A percentile compares a stretch with the other conserved stretches of the same genome.
Evolutionary conservation across 2,797 vertebrate species (phyloP).

Genomic region (Acanthopagrus latus): DNA sequence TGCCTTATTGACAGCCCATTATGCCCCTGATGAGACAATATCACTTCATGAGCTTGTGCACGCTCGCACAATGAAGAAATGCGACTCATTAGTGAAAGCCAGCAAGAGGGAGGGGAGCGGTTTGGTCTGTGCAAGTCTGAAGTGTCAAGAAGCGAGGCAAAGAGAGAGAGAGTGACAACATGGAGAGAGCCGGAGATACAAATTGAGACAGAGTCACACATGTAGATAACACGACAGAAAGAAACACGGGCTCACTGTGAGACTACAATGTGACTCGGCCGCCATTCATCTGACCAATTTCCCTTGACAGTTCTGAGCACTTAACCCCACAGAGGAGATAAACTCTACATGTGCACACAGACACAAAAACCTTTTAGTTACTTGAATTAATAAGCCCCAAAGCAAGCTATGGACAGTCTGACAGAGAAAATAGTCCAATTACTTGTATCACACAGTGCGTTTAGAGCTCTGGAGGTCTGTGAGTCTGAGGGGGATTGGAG

Average conservation of each 20-base stretch:
- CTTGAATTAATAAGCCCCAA: conserved; percentile 77
- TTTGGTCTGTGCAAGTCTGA: conserved; percentile 21
- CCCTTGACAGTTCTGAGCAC: conserved; percentile 70
- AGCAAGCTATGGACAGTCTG: conserved; percentile 56
- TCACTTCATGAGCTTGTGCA: conserved; percentile 56
- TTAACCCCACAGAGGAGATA: conserved; percentile 77
- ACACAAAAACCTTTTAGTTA: conserved; percentile 65
- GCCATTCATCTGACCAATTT: conserved; percentile 77
- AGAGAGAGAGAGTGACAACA: conserved; percentile 10
- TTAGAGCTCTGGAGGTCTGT: conserved; percentile 55
- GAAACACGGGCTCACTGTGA: background rate
- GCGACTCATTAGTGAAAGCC: conserved; percentile 47
- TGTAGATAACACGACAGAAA: conserved; percentile 9
- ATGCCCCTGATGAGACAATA: conserved; percentile 42
- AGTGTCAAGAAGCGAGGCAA: conserved; percentile 15
- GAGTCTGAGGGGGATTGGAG: conserved; percentile 46
- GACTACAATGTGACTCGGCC: conserved; percentile 31
- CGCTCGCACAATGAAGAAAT: conserved; percentile 37
- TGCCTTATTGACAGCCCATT: conserved; percentile 58
- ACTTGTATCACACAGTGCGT: conserved; percentile 56
- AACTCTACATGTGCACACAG: conserved; percentile 55
- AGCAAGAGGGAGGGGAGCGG: conserved; percentile 1
- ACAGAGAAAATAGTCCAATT: conserved; percentile 75
- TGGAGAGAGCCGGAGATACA: conserved; percentile 15
- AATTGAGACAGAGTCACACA: conserved; percentile 21